Evolutionary conservation across 2,888 invertebrate genomes (phyloP), one percentile per base, ranked within the genome.

Genomic region (Apocheima hispidaria): DNA sequence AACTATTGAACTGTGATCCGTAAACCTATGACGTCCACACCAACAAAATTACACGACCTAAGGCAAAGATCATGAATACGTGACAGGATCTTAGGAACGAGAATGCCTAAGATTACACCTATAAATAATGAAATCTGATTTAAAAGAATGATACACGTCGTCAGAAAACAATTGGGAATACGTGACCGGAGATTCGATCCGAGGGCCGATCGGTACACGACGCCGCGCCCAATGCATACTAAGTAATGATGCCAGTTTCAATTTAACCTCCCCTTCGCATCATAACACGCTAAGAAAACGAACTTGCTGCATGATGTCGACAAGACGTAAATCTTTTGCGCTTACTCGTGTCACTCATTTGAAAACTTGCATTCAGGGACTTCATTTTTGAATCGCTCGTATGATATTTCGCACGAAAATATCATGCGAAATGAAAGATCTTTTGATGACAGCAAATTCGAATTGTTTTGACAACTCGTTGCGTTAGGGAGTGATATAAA

Each of bases 151-250:
- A 91, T 90, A 88, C 90, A 85, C 83, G 90, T 90, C 91, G 87
- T 92, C 91, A 90, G 90, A 90, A 92, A 92, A 91, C 92, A 92
- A 92, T 92, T 90, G 90, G 87, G 80, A 79, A 82, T 82, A 91
- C 92, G 92, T 92, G 92, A 88, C 84, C 79, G 77, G 82, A 79
- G 83, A 81, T 71, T 76, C 78, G 87, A 84, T 83, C 82, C 75
- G 81, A 75, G 79, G 79, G 81, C 79, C 86, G 88, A 87, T 90
- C 87, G 87, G 46, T 46, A 30, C 44, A 81, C 84, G 83, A 81
- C 85, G 83, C 81, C 79, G 70, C 86, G 84, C 86, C 77, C 92
- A 90, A 92, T 92, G 92, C 92, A 92, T 92, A 92, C 92, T 84
- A 91, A 92, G 89, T 86, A 80, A 88, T 86, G 81, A 82, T 82